Conservation (phyloP, 2,888 invertebrate genomes). For the Sthenelais limicola region DNA sequence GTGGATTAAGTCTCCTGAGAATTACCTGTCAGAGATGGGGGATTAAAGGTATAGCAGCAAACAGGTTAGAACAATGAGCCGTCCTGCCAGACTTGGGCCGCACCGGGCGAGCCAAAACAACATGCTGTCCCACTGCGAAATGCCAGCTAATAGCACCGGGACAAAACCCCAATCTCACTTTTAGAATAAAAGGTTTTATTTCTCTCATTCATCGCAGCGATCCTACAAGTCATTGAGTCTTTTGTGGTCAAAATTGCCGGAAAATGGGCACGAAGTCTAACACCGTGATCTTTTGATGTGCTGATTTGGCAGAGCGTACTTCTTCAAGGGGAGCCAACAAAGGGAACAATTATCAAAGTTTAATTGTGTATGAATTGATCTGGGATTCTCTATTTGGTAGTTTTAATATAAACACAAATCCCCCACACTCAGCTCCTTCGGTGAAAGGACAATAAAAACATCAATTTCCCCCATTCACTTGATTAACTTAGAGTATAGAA, state of each 20-base stretch:
- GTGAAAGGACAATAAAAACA: too few relatives aligned
- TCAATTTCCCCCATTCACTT: too few relatives aligned
- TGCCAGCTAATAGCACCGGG: not conserved
- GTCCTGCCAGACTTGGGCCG: not conserved
- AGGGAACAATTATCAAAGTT: not conserved
- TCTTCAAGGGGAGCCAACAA: not conserved
- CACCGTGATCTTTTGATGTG: conserved; percentile 17
- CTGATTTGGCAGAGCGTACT: not conserved
- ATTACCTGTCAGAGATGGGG: not conserved
- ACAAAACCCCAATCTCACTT: not conserved
- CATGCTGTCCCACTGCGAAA: not conserved
- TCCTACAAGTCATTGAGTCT: not conserved
- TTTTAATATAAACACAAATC: too few relatives aligned
- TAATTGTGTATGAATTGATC: conserved; percentile 17
- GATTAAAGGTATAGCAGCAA: not conserved
- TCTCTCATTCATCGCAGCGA: conserved; percentile 9
- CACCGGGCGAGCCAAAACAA: not conserved
- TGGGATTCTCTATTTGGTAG: conserved; percentile 26
- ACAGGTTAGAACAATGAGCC: not conserved
- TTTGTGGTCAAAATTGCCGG: conserved; percentile 18
- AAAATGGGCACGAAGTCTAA: not conserved
- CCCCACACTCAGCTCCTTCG: too few relatives aligned
- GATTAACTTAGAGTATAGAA: too few relatives aligned
- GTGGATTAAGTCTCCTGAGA: not conserved
- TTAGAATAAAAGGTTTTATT: not conserved